Base-by-base conservation (phyloP, 2,888 invertebrate genomes). In the Xestoiulus laeticollis region DNA sequence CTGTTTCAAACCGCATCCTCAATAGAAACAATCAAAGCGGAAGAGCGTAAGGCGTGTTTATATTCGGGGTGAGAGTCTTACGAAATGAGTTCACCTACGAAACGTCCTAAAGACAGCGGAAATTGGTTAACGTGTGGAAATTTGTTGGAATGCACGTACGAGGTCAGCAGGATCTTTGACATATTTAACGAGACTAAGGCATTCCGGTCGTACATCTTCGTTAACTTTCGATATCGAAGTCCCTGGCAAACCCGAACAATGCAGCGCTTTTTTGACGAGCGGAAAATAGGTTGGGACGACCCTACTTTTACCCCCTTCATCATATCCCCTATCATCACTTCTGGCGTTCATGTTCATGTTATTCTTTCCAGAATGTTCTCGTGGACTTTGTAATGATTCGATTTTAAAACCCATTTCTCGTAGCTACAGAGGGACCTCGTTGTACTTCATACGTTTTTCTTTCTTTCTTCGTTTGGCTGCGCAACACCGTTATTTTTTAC, bases 341-440 rank as follows among this genome's bases (percentile, higher is more conserved):
- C 10, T 26, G n/a, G n/a, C 59, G n/a, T n/a, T 26, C 22, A 68
- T 68, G 26, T 26, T 68, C 68, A 26, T 68, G 19, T 68, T 8
- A 26, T 68, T 68, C 8, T 68, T 68, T 68, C 26, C 68, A 68
- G 68, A 68, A 10, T 68, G 68, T 68, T 68, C 68, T 68, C 68
- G 68, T 68, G 68, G n/a, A 68, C n/a, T 68, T 68, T 68, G 22
- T 68, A 68, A 68, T 68, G 26, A 68, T 68, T 22, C 22, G 22
- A 68, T 22, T 68, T 68, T 68, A 26, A 26, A 22, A 68, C 19
- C 22, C n/a, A 2, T 68, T 68, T 68, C 68, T 68, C 5, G 68
- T 68, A 68, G 68, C 8, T 68, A 68, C 10, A 59, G 59, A 68
- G 26, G 68, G 68, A 68, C 68, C 26, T 68, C 68, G n/a, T 68